Percentiles rank a stretch among this genome's conserved stretches.
phyloP scores from a whole-genome alignment of 2,113 vertebrate species.

The Puma concolor region DNA sequence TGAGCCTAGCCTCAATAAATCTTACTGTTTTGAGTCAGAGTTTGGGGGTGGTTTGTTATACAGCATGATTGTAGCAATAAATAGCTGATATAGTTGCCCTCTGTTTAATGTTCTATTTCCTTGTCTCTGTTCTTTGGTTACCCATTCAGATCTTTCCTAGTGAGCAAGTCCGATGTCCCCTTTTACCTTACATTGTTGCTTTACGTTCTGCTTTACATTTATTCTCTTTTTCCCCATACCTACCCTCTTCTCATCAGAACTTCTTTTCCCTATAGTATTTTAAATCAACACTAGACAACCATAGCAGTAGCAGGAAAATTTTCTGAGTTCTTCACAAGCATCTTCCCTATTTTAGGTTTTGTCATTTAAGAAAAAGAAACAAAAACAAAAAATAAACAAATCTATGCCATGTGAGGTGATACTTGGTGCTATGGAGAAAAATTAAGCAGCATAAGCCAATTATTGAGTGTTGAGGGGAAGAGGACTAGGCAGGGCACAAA shows the following conservation, averaged over 20 bases:
- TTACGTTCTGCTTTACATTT: background rate
- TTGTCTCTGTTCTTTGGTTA: background rate
- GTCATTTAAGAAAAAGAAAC: background rate
- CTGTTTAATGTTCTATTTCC: background rate
- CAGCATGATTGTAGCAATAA: background rate
- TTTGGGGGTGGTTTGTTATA: background rate
- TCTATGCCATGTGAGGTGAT: background rate
- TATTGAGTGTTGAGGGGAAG: background rate
- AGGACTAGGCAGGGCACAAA: rapidly evolving
- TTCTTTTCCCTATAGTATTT: background rate
- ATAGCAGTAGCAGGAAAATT: background rate
- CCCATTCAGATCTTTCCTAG: background rate
- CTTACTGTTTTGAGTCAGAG: background rate
- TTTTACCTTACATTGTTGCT: background rate
- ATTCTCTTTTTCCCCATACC: background rate
- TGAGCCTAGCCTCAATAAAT: background rate
- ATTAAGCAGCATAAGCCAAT: background rate
- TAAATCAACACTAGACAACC: background rate
- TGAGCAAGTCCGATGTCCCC: background rate
- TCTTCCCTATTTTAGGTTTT: background rate
- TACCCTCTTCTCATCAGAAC: background rate
- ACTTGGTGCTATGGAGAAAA: background rate
- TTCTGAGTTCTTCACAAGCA: background rate
- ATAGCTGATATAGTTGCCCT: background rate
- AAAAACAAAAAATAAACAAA: background rate